Evolutionary conservation across 2,888 invertebrate genomes (phyloP).

Genomic region (Chesias legatella): DNA sequence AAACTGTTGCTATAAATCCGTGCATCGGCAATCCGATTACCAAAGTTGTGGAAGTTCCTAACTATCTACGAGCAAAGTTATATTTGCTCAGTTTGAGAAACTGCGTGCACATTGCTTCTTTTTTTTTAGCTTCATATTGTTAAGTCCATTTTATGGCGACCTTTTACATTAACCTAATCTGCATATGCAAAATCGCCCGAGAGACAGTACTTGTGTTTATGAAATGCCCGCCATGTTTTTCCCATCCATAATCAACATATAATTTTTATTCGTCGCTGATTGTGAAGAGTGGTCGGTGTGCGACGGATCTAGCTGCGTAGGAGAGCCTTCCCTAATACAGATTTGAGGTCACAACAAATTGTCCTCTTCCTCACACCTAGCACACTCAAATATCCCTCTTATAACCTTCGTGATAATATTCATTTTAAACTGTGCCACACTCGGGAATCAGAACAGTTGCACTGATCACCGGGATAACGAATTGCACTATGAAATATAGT

Average conservation of each 20-base stretch:
- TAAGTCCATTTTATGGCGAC: too few relatives aligned
- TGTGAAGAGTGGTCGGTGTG: slow-evolving; percentile 30
- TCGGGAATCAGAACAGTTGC: slow-evolving; percentile 53
- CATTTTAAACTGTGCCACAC: slow-evolving; percentile 46
- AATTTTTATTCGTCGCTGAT: background rate
- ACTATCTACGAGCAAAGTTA: slow-evolving; percentile 7
- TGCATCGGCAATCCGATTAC: slow-evolving; percentile 9
- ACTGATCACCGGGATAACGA: slow-evolving; percentile 49
- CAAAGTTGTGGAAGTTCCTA: slow-evolving; percentile 1
- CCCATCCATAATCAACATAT: background rate
- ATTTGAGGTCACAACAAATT: slow-evolving; percentile 78
- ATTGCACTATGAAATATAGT: slow-evolving; percentile 38
- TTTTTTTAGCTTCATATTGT: background rate
- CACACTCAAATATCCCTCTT: slow-evolving; percentile 57
- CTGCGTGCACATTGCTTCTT: background rate
- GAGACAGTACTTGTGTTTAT: too few relatives aligned
- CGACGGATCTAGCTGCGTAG: slow-evolving; percentile 62
- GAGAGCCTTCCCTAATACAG: slow-evolving; percentile 71
- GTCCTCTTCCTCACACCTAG: slow-evolving; percentile 64
- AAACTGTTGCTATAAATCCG: slow-evolving; percentile 16
- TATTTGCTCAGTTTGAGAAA: background rate
- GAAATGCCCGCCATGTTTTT: too few relatives aligned
- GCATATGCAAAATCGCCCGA: too few relatives aligned
- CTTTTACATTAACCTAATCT: too few relatives aligned
- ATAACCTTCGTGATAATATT: slow-evolving; percentile 52